These are phyloP conservation scores for Squalus acanthias DNA, from an alignment of 2,797 vertebrate species.

Conservation along the genomic window DNA sequence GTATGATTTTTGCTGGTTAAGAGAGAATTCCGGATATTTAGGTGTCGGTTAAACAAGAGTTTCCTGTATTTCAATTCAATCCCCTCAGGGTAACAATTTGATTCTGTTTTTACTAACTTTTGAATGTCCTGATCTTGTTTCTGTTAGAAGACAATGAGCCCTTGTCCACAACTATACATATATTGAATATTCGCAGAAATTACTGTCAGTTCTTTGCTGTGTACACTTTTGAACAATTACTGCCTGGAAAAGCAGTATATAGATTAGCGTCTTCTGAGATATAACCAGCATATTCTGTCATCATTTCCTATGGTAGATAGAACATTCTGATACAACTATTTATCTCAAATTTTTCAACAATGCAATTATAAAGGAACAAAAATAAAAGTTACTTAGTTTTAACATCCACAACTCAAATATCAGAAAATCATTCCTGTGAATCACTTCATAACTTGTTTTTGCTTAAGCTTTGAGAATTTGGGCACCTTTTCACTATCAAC, in stretches of 20 bases:
- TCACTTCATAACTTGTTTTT: neutral
- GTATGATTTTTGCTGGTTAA: no score
- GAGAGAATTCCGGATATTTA: no score
- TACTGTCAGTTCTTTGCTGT: neutral
- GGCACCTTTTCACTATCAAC: neutral
- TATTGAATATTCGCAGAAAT: neutral
- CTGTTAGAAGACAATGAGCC: neutral
- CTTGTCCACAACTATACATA: neutral
- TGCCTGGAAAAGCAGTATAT: neutral
- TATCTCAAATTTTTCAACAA: neutral
- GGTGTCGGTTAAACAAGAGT: no score
- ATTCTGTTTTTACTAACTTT: neutral
- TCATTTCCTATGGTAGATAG: neutral
- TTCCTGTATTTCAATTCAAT: neutral
- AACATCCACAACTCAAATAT: neutral
- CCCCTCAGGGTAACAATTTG: neutral
- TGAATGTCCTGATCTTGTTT: neutral
- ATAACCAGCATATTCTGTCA: neutral
- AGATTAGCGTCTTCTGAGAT: neutral
- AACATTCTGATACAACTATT: neutral
- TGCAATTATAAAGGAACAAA: neutral
- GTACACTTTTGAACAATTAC: neutral
- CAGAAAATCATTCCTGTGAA: neutral
- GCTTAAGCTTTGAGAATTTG: neutral
- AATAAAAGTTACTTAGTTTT: neutral